A percentile compares a stretch with the other conserved stretches of the same genome.
Evolutionary conservation across 2,888 invertebrate species (phyloP).

Genomic region (Drosophila eohydei): DNA sequence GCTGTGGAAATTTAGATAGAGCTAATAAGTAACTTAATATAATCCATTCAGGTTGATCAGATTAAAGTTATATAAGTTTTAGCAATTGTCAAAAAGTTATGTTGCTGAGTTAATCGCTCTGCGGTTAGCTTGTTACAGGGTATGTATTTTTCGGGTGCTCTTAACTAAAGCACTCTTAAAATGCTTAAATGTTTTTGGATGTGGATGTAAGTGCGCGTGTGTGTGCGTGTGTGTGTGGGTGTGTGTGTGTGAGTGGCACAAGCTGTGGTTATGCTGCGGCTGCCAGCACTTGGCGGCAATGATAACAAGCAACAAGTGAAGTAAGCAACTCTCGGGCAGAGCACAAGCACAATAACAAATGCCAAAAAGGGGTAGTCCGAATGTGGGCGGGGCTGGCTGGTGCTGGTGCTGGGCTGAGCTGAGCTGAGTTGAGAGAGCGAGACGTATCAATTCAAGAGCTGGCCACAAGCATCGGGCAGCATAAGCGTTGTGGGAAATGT

Average conservation of each 20-base stretch:
- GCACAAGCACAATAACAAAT: slow-evolving; percentile 17
- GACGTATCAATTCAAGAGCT: slow-evolving; percentile 38
- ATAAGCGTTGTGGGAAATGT: slow-evolving; percentile 71
- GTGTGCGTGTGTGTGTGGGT: slow-evolving; percentile 4
- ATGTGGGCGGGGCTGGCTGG: slow-evolving; percentile 11
- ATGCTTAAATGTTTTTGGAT: slow-evolving; percentile 1
- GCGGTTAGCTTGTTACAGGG: not conserved
- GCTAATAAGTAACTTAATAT: no score
- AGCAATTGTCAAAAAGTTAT: not conserved
- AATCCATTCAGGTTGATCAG: no score
- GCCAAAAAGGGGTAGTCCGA: slow-evolving; percentile 8
- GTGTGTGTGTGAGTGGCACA: slow-evolving; percentile 13
- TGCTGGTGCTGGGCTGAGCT: not conserved
- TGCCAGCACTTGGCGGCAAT: slow-evolving; percentile 54
- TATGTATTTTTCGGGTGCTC: not conserved
- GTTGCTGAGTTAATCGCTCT: not conserved
- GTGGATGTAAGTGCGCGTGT: not conserved
- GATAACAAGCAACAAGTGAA: slow-evolving; percentile 69
- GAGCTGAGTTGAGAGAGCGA: not conserved
- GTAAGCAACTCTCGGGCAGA: slow-evolving; percentile 47
- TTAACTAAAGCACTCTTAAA: not conserved
- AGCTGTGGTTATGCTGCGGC: slow-evolving; percentile 41
- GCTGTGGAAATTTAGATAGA: no score
- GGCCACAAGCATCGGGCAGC: slow-evolving; percentile 42
- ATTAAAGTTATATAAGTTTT: no score